Base-by-base conservation (phyloP, 2,113 vertebrate species). In the Myanophis thanlyinensis region DNA sequence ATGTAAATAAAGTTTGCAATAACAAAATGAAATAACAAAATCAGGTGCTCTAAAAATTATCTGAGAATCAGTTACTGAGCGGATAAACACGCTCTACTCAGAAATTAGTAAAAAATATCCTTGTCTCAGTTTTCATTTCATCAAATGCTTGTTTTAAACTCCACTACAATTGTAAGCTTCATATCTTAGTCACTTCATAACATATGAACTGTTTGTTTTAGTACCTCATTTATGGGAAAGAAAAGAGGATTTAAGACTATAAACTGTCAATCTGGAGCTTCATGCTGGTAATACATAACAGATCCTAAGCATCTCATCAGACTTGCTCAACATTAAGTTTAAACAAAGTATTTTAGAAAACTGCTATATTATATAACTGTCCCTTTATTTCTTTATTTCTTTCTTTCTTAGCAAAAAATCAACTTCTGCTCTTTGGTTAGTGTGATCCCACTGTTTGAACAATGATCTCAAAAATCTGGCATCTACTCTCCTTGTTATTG, bases 291-390 rank as follows among this genome's bases (percentile, higher is more conserved):
- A 96, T 97, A 97, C 97, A 97, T 96, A 97, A 97, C 96, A 97
- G 97, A 97, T 95, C 94, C 93, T 97, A 97, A 96, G 96, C 97
- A 97, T 97, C 97, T 97, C 96, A 89, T 97, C 97, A 91, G 88
- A 95, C 95, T 97, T 96, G 95, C 96, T 97, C 97, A 97, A 96
- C 96, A 97, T 97, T 97, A 97, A 96, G 97, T 44, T 97, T 96
- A 97, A 98, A 98, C 97, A 98, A 97, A 97, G 97, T 96, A 96
- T 97, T 96, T 98, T 95, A 96, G 97, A 98, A 97, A 97, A 95
- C 97, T 95, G 96, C 96, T 96, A 96, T 90, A 89, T 93, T 59
- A 91, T 92, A 94, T 94, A 94, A 80, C 54, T 92, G 10, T 4
- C 25, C 12, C 22, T 27, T 47, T 23, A 44, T 85, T 47, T 11